Percentiles rank a stretch among this genome's conserved stretches.
Conservation (phyloP, 2,797 vertebrate genomes). For the Hydrolagus colliei region DNA sequence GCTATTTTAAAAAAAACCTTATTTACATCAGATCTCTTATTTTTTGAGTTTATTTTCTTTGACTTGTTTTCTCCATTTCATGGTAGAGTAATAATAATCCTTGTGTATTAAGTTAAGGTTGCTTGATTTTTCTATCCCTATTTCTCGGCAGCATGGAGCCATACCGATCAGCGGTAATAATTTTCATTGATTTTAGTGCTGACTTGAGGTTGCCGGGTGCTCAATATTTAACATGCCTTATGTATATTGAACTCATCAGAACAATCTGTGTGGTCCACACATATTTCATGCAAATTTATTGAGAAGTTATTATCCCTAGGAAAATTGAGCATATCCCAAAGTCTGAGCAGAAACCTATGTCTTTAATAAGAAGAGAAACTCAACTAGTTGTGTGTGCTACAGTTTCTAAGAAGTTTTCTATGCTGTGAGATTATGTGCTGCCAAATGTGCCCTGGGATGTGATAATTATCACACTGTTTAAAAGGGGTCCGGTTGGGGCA, state of each 20-base stretch:
- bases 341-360: background rate
- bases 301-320: background rate
- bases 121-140: background rate
- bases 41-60: background rate
- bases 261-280: background rate
- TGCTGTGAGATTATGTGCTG: background rate
- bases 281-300: background rate
- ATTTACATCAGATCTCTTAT: background rate
- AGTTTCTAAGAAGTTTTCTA: background rate
- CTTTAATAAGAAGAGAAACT: background rate
- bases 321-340: background rate
- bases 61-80: background rate
- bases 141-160: background rate
- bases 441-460: no score
- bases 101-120: background rate
- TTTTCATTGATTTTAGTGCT: background rate
- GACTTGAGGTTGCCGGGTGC: background rate
- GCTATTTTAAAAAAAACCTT: no score
- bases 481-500: no score
- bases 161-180: background rate
- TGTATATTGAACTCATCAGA: background rate
- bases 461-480: no score
- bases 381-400: background rate
- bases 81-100: background rate
- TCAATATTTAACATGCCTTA: background rate